Base-by-base conservation (phyloP, 2,888 invertebrate species). In the Allophyes oxyacanthae region DNA sequence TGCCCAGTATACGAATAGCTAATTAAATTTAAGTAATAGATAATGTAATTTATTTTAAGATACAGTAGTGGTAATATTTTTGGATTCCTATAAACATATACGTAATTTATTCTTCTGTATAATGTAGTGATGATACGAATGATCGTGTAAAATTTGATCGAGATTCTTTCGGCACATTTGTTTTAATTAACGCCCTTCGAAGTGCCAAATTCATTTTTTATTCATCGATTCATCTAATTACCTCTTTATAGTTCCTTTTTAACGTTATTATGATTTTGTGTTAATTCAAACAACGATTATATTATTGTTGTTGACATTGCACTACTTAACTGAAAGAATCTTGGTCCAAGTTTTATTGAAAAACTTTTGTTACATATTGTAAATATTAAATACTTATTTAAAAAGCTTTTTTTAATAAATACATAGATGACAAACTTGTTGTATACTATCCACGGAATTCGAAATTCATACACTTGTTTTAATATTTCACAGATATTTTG, bases 1-100 rank as follows among this genome's bases (percentile, higher is more conserved):
- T 94, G 94, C 93, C 94, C 93, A 92, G 94, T 94, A 94, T 94
- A 94, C 94, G 94, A 94, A 91, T 94, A 94, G 92, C 83, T 91
- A 89, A 88, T 85, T 90, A 90, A 89, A 84, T 56, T 74, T 81
- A 90, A 89, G 88, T 86, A 86, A 86, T 90, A 74, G 77, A 61
- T 76, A 87, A 85, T 86, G 83, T 92, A 92, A 92, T 92, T 93
- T 93, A 93, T 93, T 90, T 86, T 94, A 93, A 94, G 94, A 91
- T 88, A 92, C 91, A 91, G 87, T 94, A 92, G 92, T 81, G 76
- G 84, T 94, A 94, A 94, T 94, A 93, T 94, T 94, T 94, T 94
- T 93, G 92, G 93, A 94, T 93, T 94, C 94, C 94, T 94, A 94
- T 93, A 94, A 92, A 91, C 86, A 88, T 93, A 91, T 92, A 93